These are phyloP conservation scores for Coryphaenoides rupestris DNA, from an alignment of 2,113 vertebrate genomes.

Conservation along the genomic window DNA sequence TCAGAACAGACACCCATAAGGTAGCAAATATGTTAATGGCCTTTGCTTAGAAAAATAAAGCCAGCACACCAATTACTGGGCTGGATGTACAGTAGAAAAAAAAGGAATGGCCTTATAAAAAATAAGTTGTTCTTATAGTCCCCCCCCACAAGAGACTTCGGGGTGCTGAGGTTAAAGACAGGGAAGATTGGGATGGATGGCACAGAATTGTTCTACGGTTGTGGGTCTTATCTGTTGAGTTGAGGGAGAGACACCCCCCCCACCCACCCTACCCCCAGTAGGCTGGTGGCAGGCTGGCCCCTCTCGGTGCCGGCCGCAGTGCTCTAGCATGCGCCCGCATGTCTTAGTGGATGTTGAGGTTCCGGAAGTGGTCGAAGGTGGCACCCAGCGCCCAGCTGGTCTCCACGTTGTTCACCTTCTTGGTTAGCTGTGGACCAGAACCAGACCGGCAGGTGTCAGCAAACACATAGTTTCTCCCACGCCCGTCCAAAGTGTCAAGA, in stretches of 20 bases:
- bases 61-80: slow-evolving; percentile 54
- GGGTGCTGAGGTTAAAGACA: slow-evolving; percentile 43
- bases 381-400: slow-evolving; percentile 96
- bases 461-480: neutral
- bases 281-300: too few species aligned
- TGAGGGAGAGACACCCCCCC: slow-evolving; percentile 38
- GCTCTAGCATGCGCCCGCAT: slow-evolving; percentile 16
- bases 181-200: slow-evolving; percentile 29
- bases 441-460: neutral
- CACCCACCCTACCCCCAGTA: too few species aligned
- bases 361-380: slow-evolving; percentile 89
- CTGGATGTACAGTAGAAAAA: slow-evolving; percentile 76
- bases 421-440: slow-evolving; percentile 79
- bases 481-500: too few species aligned
- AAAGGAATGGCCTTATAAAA: slow-evolving; percentile 71
- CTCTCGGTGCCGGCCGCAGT: slow-evolving; percentile 59
- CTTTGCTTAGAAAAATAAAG: slow-evolving; percentile 58
- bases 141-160: slow-evolving; percentile 30
- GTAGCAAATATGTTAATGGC: slow-evolving; percentile 63
- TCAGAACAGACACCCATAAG: slow-evolving; percentile 48
- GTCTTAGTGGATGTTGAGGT: slow-evolving; percentile 79
- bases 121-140: slow-evolving; percentile 71
- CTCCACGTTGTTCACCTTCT: slow-evolving; percentile 96
- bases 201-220: slow-evolving; percentile 8
- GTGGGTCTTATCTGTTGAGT: slow-evolving; percentile 22